Conservation (phyloP, 2,888 invertebrate species). For the Drosophila borborema region DNA sequence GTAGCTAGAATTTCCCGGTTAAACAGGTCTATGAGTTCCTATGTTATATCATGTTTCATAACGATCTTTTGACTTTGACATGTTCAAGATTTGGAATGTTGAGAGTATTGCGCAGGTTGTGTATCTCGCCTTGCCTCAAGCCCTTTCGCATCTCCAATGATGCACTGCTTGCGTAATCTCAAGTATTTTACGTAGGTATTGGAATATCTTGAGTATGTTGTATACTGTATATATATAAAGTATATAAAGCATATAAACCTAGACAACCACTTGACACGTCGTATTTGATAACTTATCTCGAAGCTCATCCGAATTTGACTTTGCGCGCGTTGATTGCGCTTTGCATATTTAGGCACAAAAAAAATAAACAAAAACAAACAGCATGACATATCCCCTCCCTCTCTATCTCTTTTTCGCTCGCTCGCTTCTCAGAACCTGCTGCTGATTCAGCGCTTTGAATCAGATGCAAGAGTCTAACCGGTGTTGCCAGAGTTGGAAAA, state of each 20-base stretch:
- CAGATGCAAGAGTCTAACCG: slow-evolving; percentile 35
- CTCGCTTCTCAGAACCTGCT: slow-evolving; percentile 10
- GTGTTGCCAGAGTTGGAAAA: slow-evolving; percentile 1
- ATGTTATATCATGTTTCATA: not conserved
- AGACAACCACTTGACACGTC: slow-evolving; percentile 20
- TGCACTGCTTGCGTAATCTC: slow-evolving; percentile 35
- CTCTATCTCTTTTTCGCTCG: not conserved
- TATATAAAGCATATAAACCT: slow-evolving; percentile 1
- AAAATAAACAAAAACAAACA: slow-evolving; percentile 7
- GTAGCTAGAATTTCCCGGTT: slow-evolving; percentile 36
- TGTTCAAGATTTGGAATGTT: not conserved
- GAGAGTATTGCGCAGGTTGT: not conserved
- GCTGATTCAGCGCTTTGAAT: slow-evolving; percentile 59
- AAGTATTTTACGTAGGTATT: slow-evolving; percentile 10
- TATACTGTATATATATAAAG: slow-evolving; percentile 1
- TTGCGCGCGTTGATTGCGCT: slow-evolving; percentile 32
- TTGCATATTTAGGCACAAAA: slow-evolving; percentile 17
- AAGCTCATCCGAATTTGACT: slow-evolving; percentile 42
- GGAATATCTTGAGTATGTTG: slow-evolving; percentile 16
- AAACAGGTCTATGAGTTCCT: not conserved
- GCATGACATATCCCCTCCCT: not conserved
- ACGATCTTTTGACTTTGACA: not conserved
- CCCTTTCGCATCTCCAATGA: slow-evolving; percentile 33
- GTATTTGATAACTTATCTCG: slow-evolving; percentile 46
- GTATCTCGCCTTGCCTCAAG: slow-evolving; percentile 22